Base-by-base conservation (phyloP, 2,888 invertebrate genomes). In the Agrypnus murinus region DNA sequence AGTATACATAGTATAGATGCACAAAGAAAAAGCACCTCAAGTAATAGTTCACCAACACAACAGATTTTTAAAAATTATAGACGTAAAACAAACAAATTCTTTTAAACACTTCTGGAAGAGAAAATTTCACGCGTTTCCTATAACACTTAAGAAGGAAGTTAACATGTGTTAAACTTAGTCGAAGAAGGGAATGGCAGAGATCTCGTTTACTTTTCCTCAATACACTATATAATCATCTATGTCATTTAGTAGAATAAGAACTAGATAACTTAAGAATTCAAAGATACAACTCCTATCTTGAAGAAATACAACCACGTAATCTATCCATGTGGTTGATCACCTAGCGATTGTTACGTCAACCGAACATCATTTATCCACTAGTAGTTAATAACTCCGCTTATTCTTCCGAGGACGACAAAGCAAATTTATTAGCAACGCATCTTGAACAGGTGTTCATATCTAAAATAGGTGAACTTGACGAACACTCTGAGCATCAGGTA, bases 101-200 rank as follows among this genome's bases (percentile, higher is more conserved):
- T n/a, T n/a, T n/a, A n/a, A n/a, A n/a, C n/a, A n/a, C n/a, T n/a
- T n/a, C n/a, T n/a, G n/a, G n/a, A n/a, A n/a, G n/a, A n/a, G n/a
- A n/a, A n/a, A n/a, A n/a, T n/a, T n/a, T n/a, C n/a, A n/a, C n/a
- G n/a, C n/a, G n/a, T n/a, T n/a, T n/a, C n/a, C n/a, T n/a, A n/a
- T n/a, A n/a, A n/a, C n/a, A n/a, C n/a, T n/a, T n/a, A n/a, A n/a
- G n/a, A n/a, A n/a, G n/a, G n/a, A n/a, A n/a, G n/a, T n/a, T n/a
- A n/a, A n/a, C n/a, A n/a, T n/a, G n/a, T n/a, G n/a, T n/a, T n/a
- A n/a, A n/a, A n/a, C n/a, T n/a, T n/a, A n/a, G n/a, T n/a, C n/a
- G n/a, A n/a, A 38, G 58, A 58, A 38, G 10, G n/a, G 40, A 58
- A 25, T 58, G 40, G 58, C 38, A 40, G 19, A 40, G 40, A 58